A percentile compares a stretch with the other conserved stretches of the same genome.
These are phyloP conservation scores for Vespertilio murinus DNA, from an alignment of 2,797 vertebrate species.

Conservation along the genomic window DNA sequence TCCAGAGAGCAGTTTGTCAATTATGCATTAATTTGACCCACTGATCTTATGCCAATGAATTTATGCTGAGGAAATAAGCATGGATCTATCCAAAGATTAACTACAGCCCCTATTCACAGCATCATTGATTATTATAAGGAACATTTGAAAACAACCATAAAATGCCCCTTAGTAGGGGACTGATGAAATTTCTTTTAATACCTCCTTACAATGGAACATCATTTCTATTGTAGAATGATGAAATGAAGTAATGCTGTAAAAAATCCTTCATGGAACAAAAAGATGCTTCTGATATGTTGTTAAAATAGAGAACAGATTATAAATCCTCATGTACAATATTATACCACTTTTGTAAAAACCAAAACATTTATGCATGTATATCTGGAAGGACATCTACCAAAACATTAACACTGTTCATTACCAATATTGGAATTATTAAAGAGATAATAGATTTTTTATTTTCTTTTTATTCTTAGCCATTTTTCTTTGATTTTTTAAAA, in stretches of 20 bases:
- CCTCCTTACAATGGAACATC: neutral
- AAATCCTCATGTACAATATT: neutral
- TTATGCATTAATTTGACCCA: conserved; percentile 49
- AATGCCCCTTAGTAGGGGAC: neutral
- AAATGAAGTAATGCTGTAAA: neutral
- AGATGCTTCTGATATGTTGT: neutral
- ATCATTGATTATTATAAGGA: neutral
- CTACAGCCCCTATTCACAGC: conserved; percentile 1
- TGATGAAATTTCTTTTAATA: conserved; percentile 32
- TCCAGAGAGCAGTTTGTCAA: conserved; percentile 35
- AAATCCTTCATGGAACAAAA: neutral
- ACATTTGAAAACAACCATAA: conserved; percentile 20
- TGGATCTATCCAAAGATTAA: conserved; percentile 33
- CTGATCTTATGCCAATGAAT: conserved; percentile 37
- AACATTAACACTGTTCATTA: neutral
- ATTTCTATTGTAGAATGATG: conserved; percentile 7
- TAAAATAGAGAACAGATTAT: neutral
- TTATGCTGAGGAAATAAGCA: conserved; percentile 41
- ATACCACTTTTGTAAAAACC: conserved; percentile 26
- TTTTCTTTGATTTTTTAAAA: conserved; percentile 6
- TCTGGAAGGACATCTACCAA: neutral
- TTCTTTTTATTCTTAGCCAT: neutral
- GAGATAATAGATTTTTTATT: neutral
- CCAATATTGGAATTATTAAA: neutral
- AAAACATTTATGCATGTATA: neutral